phyloP scores from a whole-genome alignment of 2,113 vertebrate genomes.

The Panurus biarmicus region DNA sequence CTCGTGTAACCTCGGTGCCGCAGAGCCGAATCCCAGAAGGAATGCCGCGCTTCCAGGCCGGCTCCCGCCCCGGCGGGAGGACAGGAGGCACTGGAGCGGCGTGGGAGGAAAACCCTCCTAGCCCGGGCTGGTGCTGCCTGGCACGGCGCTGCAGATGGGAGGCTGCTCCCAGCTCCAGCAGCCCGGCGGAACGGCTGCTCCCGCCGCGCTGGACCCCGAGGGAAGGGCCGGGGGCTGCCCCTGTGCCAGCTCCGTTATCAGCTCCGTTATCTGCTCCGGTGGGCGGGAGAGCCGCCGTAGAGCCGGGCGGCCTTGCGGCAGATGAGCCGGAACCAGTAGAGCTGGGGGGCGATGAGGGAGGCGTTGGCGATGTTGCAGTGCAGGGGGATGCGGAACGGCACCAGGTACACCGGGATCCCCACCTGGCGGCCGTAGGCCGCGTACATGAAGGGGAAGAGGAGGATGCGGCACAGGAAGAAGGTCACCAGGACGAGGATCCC shows the following conservation, averaged over 20 bases:
- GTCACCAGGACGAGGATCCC: slow-evolving; percentile 85
- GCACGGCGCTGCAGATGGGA: background rate
- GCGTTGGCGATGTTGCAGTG: slow-evolving; percentile 84
- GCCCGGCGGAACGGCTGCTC: background rate
- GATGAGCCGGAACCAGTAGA: slow-evolving; percentile 96
- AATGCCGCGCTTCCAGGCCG: background rate
- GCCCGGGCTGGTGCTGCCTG: background rate
- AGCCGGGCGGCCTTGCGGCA: slow-evolving; percentile 85
- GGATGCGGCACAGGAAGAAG: slow-evolving; percentile 91
- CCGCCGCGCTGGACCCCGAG: background rate
- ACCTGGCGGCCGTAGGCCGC: slow-evolving; percentile 80
- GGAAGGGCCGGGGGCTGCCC: background rate
- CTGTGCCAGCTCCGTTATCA: background rate
- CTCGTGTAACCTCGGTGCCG: background rate
- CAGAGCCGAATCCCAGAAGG: background rate
- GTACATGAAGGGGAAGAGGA: slow-evolving; percentile 97
- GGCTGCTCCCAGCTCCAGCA: background rate
- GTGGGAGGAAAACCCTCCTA: background rate
- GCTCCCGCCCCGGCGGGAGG: background rate
- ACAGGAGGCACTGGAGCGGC: background rate
- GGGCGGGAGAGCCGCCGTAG: slow-evolving; percentile 65
- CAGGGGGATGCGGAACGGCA: slow-evolving; percentile 86
- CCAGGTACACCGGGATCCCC: slow-evolving; percentile 77
- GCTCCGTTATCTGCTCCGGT: slow-evolving; percentile 56
- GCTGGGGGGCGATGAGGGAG: slow-evolving; percentile 88